Evolutionary conservation across 2,888 invertebrate genomes (phyloP).

Genomic region (Melipona bicolor): DNA sequence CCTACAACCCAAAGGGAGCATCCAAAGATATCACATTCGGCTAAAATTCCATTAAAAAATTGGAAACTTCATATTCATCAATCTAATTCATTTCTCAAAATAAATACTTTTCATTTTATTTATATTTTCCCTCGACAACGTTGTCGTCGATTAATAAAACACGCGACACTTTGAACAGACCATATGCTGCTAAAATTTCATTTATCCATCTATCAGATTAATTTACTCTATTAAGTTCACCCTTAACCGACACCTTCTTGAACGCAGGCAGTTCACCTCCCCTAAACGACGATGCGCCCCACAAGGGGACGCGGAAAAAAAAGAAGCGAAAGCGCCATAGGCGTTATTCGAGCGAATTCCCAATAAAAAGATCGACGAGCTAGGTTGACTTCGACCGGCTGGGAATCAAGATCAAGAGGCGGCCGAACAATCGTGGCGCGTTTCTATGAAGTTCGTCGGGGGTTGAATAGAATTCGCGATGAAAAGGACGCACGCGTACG

Average conservation of each 20-base stretch:
- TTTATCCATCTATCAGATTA: not conserved
- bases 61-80: not conserved
- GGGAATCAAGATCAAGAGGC: slow-evolving; percentile 67
- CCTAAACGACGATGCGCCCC: not conserved
- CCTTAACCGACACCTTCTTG: not conserved
- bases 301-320: slow-evolving; percentile 1
- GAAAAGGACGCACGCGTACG: slow-evolving; percentile 76
- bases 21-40: not conserved
- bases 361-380: slow-evolving; percentile 62
- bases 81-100: not conserved
- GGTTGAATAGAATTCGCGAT: slow-evolving; percentile 81
- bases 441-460: slow-evolving; percentile 72
- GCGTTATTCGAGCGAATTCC: slow-evolving; percentile 53
- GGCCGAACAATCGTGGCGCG: slow-evolving; percentile 73
- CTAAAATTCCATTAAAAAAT: not conserved
- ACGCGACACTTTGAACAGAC: not conserved
- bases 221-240: not conserved
- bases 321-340: slow-evolving; percentile 24
- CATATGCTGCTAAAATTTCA: not conserved
- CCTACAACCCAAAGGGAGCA: not conserved
- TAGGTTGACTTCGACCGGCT: slow-evolving; percentile 76
- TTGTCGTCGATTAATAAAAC: not conserved
- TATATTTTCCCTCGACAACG: not conserved
- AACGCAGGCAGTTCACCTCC: slow-evolving; percentile 10
- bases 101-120: not conserved